These are phyloP conservation scores for Australoheros facetus DNA, from an alignment of 2,797 vertebrate species.

Conservation along the genomic window DNA sequence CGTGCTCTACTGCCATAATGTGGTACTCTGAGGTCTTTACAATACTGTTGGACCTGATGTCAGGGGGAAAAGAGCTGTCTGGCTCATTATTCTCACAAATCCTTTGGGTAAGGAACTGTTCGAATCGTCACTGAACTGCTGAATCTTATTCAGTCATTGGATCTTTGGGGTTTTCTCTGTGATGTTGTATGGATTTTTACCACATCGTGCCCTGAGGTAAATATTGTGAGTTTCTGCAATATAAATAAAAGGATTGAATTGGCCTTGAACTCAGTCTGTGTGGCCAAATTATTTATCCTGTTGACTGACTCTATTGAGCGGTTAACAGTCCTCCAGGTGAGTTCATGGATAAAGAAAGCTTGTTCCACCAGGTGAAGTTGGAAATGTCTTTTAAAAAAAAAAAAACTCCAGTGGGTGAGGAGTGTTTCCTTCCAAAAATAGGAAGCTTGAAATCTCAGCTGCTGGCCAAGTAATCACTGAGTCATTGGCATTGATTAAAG, in stretches of 20 bases:
- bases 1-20: rapidly evolving
- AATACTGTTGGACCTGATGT: neutral
- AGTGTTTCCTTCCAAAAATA: conserved; percentile 3
- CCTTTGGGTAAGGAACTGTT: neutral
- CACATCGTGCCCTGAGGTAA: neutral
- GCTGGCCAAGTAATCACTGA: conserved; percentile 33
- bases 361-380: neutral
- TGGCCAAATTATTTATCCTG: neutral
- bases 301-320: rapidly evolving
- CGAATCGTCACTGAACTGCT: neutral
- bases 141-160: rapidly evolving
- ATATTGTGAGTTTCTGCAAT: neutral
- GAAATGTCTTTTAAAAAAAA: neutral
- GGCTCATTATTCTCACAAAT: neutral
- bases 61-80: rapidly evolving
- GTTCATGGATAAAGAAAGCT: neutral
- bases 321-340: neutral
- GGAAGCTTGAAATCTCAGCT: conserved; percentile 22
- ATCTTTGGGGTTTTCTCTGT: neutral
- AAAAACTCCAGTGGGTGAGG: neutral
- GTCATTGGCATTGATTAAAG: conserved; percentile 53
- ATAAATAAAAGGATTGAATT: neutral
- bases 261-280: neutral
- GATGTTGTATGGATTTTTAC: neutral
- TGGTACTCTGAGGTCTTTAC: rapidly evolving